phyloP scores from a whole-genome alignment of 2,797 vertebrate species.

The Lateolabrax maculatus region DNA sequence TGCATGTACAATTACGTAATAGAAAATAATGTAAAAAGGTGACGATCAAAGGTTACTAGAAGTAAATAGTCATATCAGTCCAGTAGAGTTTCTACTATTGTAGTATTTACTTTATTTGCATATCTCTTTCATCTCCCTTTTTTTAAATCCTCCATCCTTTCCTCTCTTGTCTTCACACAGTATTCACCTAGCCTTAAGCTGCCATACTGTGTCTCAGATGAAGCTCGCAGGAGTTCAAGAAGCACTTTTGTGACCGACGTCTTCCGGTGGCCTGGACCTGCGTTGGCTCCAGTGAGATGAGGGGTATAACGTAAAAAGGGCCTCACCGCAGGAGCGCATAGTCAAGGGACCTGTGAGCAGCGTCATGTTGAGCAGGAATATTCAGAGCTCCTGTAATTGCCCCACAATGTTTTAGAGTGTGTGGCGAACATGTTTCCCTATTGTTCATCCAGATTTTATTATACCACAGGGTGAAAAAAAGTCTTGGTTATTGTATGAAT shows the following conservation, averaged over 20 bases:
- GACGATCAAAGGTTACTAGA: background rate
- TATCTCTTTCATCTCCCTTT: background rate
- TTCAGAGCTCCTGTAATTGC: slow-evolving; percentile 68
- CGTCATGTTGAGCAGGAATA: slow-evolving; percentile 65
- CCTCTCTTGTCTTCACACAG: background rate
- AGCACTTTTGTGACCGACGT: slow-evolving; percentile 31
- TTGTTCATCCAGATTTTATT: slow-evolving; percentile 75
- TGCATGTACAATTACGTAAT: background rate
- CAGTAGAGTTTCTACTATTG: background rate
- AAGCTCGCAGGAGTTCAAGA: slow-evolving; percentile 46
- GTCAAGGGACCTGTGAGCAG: slow-evolving; percentile 56
- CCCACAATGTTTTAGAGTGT: slow-evolving; percentile 63
- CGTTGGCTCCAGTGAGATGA: slow-evolving; percentile 72
- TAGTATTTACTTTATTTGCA: background rate
- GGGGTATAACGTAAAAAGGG: slow-evolving; percentile 55
- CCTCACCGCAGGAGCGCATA: slow-evolving; percentile 41
- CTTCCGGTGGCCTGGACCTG: slow-evolving; percentile 54
- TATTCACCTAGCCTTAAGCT: slow-evolving; percentile 4
- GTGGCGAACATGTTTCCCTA: slow-evolving; percentile 65
- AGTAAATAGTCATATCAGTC: background rate
- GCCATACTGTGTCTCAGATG: slow-evolving; percentile 44
- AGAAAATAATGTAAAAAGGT: background rate
- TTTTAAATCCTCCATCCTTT: background rate
- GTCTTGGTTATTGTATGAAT: slow-evolving; percentile 76
- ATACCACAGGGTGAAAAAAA: slow-evolving; percentile 42